These are phyloP conservation scores for Ianthella basta DNA, from an alignment of 37 sponge, comb jelly and placozoan genomes.

Conservation along the genomic window DNA sequence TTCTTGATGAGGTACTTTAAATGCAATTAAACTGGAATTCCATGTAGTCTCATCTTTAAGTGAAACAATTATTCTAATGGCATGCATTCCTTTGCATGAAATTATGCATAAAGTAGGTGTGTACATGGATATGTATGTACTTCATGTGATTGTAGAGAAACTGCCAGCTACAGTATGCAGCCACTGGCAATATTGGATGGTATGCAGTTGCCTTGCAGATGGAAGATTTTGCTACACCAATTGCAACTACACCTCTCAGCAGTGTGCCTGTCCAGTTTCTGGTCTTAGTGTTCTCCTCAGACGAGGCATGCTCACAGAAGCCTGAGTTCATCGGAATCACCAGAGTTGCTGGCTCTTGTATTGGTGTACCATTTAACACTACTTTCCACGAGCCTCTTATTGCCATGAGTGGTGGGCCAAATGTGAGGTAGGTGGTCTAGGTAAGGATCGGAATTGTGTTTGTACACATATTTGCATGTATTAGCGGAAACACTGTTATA, in stretches of 20 bases:
- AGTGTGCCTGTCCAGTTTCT: conserved; percentile 55
- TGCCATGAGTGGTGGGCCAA: conserved; percentile 32
- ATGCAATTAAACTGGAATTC: too few species aligned
- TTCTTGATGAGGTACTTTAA: conserved; percentile 29
- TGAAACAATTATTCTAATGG: too few species aligned
- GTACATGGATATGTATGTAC: too few species aligned
- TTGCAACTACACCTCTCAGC: conserved; percentile 25
- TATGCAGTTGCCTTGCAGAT: conserved; percentile 49
- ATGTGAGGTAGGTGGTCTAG: too few species aligned
- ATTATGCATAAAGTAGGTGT: too few species aligned
- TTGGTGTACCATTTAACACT: conserved; percentile 29
- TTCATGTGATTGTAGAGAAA: background rate
- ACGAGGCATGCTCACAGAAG: conserved; percentile 18
- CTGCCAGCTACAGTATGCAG: conserved; percentile 30
- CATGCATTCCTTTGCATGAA: too few species aligned
- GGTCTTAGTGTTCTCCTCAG: conserved; percentile 27
- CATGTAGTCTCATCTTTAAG: too few species aligned
- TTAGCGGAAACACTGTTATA: too few species aligned
- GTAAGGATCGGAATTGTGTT: too few species aligned
- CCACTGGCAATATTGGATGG: conserved; percentile 23
- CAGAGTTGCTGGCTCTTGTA: conserved; percentile 1
- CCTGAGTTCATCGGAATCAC: conserved; percentile 36
- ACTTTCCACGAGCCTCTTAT: conserved; percentile 31
- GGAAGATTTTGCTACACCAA: conserved; percentile 30
- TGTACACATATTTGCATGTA: too few species aligned